Base-by-base conservation (phyloP, 2,113 vertebrate genomes). In the Smithornis capensis region DNA sequence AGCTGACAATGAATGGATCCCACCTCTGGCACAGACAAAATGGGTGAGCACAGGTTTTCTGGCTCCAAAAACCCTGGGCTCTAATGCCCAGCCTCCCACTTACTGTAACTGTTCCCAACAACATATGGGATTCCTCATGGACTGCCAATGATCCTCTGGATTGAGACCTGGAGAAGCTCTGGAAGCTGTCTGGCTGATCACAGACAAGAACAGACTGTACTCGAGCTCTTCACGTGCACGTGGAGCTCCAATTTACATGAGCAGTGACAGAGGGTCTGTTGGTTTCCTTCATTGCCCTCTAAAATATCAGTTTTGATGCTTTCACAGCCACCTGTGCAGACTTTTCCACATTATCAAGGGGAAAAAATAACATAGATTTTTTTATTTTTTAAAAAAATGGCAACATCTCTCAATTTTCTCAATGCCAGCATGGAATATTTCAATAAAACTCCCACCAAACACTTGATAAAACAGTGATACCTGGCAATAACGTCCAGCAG, bases 171-270 rank as follows among this genome's bases (percentile, higher is more conserved):
- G 22, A 35, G n/a, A 52, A 55, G 42, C 69, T 87, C 91, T 79
- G 87, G 62, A 47, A 76, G 57, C 79, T 45, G 76, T 85, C 15
- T 85, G 75, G 70, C 90, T 83, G 25, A n/a, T 35, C 63, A 10
- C 6, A 90, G 78, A 45, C n/a, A 75, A 82, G 73, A 3, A 62
- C 83, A 82, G 65, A 31, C 42, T 79, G 74, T 83, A 31, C 91
- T 64, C 47, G 2, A 79, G 90, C 33, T 85, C 55, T 45, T 12
- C 57, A 1, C 0, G 6, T 38, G 37, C 10, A 65, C 4, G 6
- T 12, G 44, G 60, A 64, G 50, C 23, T 93, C 35, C 6, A 19
- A 50, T 3, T 29, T 19, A 13, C 14, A 33, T 24, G 28, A 75
- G n/a, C 37, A 78, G 64, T 45, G 78, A 35, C 45, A 1, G 9